phyloP scores from a whole-genome alignment of 1,140 invertebrate genomes.

The Drosophila pachea region DNA sequence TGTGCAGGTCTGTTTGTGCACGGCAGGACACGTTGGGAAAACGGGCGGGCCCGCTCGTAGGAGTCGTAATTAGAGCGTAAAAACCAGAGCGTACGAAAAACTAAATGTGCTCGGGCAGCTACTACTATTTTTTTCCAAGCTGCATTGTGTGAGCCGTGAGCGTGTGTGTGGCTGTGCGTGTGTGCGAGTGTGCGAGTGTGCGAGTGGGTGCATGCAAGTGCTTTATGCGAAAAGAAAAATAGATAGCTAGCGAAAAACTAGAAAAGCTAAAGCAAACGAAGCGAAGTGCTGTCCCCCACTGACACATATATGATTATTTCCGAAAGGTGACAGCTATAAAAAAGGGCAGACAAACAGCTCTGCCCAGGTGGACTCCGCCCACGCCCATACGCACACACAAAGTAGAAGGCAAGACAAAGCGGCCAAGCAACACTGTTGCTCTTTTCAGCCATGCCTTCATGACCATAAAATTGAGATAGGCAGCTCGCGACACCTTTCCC shows the following conservation, averaged over 20 bases:
- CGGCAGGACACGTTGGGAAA: constrained; percentile 12
- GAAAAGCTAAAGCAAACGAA: constrained; percentile 75
- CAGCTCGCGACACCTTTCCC: constrained; percentile 32
- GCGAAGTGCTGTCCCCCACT: constrained; percentile 68
- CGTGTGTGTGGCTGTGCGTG: constrained; percentile 14
- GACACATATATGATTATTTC: constrained; percentile 77
- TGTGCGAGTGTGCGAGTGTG: too few relatives aligned
- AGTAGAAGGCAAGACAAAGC: constrained; percentile 63
- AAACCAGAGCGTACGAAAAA: constrained; percentile 77
- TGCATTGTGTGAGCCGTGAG: constrained; percentile 51
- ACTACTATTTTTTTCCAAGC: constrained; percentile 63
- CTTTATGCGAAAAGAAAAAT: constrained; percentile 74
- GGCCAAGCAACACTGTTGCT: constrained; percentile 68
- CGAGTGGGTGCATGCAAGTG: constrained; percentile 45
- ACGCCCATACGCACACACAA: constrained; percentile 4
- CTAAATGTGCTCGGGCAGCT: constrained; percentile 71
- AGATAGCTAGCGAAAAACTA: constrained; percentile 73
- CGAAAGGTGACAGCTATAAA: constrained; percentile 76
- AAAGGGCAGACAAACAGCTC: constrained; percentile 50
- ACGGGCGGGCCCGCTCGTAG: constrained; percentile 42
- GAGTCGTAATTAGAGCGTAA: constrained; percentile 76
- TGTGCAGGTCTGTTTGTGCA: constrained; percentile 1
- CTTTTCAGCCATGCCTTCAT: constrained; percentile 54
- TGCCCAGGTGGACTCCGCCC: constrained; percentile 3
- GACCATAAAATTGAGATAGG: constrained; percentile 34